These are phyloP conservation scores for Octopus sinensis DNA, from an alignment of 1,140 invertebrate genomes.

Conservation along the genomic window DNA sequence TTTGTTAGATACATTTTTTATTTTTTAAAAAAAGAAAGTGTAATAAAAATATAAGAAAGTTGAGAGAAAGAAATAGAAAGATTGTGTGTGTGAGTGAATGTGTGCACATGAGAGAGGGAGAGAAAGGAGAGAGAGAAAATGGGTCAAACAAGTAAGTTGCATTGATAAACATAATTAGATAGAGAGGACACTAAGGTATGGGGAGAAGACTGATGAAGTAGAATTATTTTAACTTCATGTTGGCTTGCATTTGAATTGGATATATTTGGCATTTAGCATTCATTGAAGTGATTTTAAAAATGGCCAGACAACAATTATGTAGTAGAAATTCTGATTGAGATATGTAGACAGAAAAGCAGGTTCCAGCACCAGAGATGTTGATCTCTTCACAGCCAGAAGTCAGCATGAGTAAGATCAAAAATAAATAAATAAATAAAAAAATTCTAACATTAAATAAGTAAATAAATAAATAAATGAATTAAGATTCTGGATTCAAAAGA, in stretches of 20 bases:
- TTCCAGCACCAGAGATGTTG: not conserved
- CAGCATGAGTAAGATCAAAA: no score
- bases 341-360: not conserved
- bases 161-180: not conserved
- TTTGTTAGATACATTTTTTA: no score
- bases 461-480: no score
- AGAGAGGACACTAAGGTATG: not conserved
- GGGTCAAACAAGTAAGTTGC: not conserved
- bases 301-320: not conserved
- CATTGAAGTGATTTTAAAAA: constrained; percentile 5
- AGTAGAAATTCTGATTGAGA: not conserved
- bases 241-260: constrained; percentile 2
- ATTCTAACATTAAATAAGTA: no score
- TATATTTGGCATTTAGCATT: constrained; percentile 6
- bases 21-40: no score
- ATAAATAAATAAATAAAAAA: no score
- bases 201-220: constrained; percentile 1
- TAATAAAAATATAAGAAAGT: no score
- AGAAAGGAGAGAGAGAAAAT: not conserved
- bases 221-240: constrained; percentile 8
- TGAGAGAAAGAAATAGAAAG: no score
- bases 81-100: no score
- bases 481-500: no score
- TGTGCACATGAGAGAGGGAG: no score
- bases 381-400: no score